Evolutionary conservation across 1,140 invertebrate species (phyloP), one percentile per base, ranked within the genome.

Genomic region (Philotrypesis tridentata): DNA sequence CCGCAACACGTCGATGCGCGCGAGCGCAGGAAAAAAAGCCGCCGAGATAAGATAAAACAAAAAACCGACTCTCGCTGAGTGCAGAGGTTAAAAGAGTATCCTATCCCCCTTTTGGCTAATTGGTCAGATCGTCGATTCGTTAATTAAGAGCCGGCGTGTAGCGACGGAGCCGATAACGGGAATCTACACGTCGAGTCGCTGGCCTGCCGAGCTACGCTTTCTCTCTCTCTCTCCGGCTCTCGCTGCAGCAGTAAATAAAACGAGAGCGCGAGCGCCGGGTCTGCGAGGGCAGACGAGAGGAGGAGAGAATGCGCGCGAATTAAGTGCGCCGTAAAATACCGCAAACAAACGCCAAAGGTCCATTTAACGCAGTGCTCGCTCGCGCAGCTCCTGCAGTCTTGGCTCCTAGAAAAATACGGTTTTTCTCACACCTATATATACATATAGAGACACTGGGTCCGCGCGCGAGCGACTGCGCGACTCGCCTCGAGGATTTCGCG

Each of bases 371-470:
- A 74, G 72, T 21, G 21, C 33, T 37, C 33, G 17, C 4, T 7
- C 33, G 48, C 14, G 48, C 48, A 55, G 48, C 17, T 14, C 27
- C 23, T 21, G 72, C 72, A 55, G 48, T n/a, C 72, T 74, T 60
- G 43, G 23, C 37, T 83, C 77, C 40, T 76, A 61, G 23, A 74
- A 72, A 75, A 60, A 76, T 76, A 76, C 79, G 75, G n/a, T 75
- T 81, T 55, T 55, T 55, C 48, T 23, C 68, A 31, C 72, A 23
- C 67, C 72, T 80, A 60, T 71, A 67, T n/a, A n/a, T n/a, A n/a
- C n/a, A n/a, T n/a, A n/a, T n/a, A n/a, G n/a, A n/a, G n/a, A n/a
- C n/a, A n/a, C n/a, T n/a, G n/a, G n/a, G 68, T 33, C 40, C 23
- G 71, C 71, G 75, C 43, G 12, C 14, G 6, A 2, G 21, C 4